Evolutionary conservation across 2,113 vertebrate species (phyloP).

Genomic region (Apteryx mantelli): DNA sequence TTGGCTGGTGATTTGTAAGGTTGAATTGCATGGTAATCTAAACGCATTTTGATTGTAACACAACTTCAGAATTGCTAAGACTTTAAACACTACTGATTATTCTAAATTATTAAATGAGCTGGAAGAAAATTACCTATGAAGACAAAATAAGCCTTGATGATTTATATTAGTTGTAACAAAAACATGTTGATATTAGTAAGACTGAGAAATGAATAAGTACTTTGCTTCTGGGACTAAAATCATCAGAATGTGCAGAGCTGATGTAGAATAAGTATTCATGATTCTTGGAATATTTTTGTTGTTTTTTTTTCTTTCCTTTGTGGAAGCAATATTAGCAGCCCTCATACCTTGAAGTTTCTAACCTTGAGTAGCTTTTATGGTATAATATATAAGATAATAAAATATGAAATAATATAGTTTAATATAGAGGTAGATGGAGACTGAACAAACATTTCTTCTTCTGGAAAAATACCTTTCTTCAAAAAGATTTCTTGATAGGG

Average conservation of each 20-base stretch:
- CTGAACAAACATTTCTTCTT: not conserved
- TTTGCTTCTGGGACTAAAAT: constrained; percentile 8
- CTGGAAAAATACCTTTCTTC: not conserved
- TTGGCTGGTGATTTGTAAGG: constrained; percentile 62
- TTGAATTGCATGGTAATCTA: constrained; percentile 44
- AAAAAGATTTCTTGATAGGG: not conserved
- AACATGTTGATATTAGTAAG: constrained; percentile 44
- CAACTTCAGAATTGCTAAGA: constrained; percentile 52
- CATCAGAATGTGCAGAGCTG: not conserved
- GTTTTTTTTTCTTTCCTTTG: not conserved
- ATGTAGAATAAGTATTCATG: not conserved
- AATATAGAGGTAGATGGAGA: not conserved
- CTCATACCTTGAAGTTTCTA: not conserved
- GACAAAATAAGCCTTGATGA: constrained; percentile 49
- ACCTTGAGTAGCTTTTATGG: not conserved
- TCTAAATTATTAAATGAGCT: constrained; percentile 60
- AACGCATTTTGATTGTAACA: constrained; percentile 49
- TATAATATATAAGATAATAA: not conserved
- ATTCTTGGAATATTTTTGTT: not conserved
- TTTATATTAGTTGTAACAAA: constrained; percentile 49
- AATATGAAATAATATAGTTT: not conserved
- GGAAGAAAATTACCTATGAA: constrained; percentile 56
- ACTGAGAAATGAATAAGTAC: not conserved
- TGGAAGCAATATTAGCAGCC: not conserved
- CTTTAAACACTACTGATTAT: constrained; percentile 61